Percentiles rank a stretch among this genome's conserved stretches.
Conservation (phyloP, 23 tunicate species). For the Trididemnum miniatum region DNA sequence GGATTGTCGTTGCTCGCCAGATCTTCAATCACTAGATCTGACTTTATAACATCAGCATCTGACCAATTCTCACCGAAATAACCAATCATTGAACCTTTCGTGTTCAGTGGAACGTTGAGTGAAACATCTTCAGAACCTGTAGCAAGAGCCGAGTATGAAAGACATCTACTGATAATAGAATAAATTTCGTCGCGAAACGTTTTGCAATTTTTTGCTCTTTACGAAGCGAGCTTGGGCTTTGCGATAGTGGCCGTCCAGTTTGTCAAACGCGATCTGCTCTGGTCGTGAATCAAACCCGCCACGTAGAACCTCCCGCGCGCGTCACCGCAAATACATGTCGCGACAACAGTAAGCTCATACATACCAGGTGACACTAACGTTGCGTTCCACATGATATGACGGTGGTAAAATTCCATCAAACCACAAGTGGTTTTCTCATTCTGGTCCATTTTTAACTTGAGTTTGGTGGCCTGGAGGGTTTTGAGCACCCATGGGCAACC, state of each 20-base stretch:
- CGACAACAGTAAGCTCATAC: too few species aligned
- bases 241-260: too few species aligned
- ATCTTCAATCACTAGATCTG: slow-evolving; percentile 79
- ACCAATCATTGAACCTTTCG: slow-evolving; percentile 85
- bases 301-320: too few species aligned
- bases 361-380: slow-evolving; percentile 75
- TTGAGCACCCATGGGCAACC: slow-evolving; percentile 97
- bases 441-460: slow-evolving; percentile 90
- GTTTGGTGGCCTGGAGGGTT: slow-evolving; percentile 84
- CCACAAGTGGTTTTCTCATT: slow-evolving; percentile 93
- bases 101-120: slow-evolving; percentile 81
- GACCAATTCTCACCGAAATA: slow-evolving; percentile 98
- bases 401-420: slow-evolving; percentile 65
- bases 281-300: too few species aligned
- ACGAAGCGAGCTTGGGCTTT: too few species aligned
- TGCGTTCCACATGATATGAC: slow-evolving; percentile 95
- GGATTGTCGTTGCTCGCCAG: slow-evolving; percentile 72
- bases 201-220: too few species aligned
- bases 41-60: slow-evolving; percentile 94
- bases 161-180: too few species aligned
- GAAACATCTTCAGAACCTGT: slow-evolving; percentile 80
- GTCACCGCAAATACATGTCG: too few species aligned
- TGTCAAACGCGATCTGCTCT: too few species aligned
- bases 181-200: too few species aligned
- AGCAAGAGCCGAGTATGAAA: too few species aligned